Conservation (phyloP, 2,888 invertebrate species). For the Andrena minutula region DNA sequence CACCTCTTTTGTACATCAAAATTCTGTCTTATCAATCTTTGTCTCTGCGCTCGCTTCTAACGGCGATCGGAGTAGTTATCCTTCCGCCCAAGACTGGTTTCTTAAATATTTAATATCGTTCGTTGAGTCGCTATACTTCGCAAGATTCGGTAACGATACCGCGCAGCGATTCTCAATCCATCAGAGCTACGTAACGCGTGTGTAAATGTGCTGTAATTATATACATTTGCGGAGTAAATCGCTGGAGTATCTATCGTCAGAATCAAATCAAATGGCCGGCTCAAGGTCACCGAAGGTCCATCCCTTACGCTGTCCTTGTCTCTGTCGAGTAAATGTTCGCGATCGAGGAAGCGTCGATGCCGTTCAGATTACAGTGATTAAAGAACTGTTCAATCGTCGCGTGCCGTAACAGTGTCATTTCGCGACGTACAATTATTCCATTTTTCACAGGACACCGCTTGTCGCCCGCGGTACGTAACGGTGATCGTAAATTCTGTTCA, state of each 20-base stretch:
- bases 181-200: slow-evolving; percentile 7
- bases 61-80: neutral
- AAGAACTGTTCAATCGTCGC: slow-evolving; percentile 29
- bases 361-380: slow-evolving; percentile 22
- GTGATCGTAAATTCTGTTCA: slow-evolving; percentile 23
- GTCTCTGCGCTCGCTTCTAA: slow-evolving; percentile 32
- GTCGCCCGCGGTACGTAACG: slow-evolving; percentile 14
- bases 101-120: neutral
- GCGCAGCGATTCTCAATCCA: slow-evolving; percentile 29
- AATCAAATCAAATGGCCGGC: too few relatives aligned
- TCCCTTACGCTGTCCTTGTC: too few relatives aligned
- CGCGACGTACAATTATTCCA: slow-evolving; percentile 22
- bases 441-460: slow-evolving; percentile 31
- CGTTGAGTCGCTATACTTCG: neutral
- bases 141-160: slow-evolving; percentile 6
- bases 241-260: slow-evolving; percentile 5
- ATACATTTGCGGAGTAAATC: slow-evolving; percentile 23
- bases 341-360: too few relatives aligned
- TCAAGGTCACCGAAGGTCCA: too few relatives aligned
- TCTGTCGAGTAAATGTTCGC: too few relatives aligned
- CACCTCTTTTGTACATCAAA: slow-evolving; percentile 71
- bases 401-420: slow-evolving; percentile 14
- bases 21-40: slow-evolving; percentile 53
- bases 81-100: too few relatives aligned
- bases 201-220: slow-evolving; percentile 19